Evolutionary conservation across 2,888 invertebrate genomes (phyloP).

Genomic region (Flexamia atlantica): DNA sequence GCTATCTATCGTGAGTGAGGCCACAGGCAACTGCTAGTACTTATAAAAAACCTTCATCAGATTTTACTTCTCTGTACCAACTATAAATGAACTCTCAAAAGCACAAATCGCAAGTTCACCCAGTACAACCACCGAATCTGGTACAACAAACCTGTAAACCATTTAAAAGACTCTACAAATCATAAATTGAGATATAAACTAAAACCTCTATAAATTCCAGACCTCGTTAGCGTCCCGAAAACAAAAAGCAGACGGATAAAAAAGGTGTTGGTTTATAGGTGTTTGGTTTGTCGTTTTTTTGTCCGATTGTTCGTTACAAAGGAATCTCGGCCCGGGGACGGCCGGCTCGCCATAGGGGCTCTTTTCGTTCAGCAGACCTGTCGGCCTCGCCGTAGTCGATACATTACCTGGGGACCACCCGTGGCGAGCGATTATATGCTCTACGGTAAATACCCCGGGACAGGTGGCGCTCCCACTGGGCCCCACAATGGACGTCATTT

Average conservation of each 20-base stretch:
- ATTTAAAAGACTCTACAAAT: constrained; percentile 41
- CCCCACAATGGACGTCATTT: constrained; percentile 40
- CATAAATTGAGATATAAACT: constrained; percentile 59
- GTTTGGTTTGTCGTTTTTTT: constrained; percentile 60
- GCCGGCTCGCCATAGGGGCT: constrained; percentile 64
- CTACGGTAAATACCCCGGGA: constrained; percentile 62
- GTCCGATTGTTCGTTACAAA: constrained; percentile 60
- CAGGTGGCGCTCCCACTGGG: constrained; percentile 26
- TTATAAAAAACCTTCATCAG: too few relatives aligned
- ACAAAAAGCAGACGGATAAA: constrained; percentile 55
- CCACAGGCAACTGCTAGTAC: too few relatives aligned
- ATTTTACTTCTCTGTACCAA: too few relatives aligned
- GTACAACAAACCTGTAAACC: constrained; percentile 1
- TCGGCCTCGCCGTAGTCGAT: constrained; percentile 61
- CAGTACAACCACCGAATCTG: neutral
- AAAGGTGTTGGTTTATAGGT: constrained; percentile 64
- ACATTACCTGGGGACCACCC: constrained; percentile 64
- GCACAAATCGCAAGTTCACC: too few relatives aligned
- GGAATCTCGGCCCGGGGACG: constrained; percentile 57
- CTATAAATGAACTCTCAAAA: too few relatives aligned
- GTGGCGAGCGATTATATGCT: constrained; percentile 64
- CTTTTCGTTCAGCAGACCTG: constrained; percentile 65
- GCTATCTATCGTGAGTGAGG: too few relatives aligned
- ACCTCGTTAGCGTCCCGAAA: constrained; percentile 39
- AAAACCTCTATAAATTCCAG: constrained; percentile 51